Evolutionary conservation across 2,797 vertebrate species (phyloP), one percentile per base, ranked within the genome.

Genomic region (Delichon dasypus): DNA sequence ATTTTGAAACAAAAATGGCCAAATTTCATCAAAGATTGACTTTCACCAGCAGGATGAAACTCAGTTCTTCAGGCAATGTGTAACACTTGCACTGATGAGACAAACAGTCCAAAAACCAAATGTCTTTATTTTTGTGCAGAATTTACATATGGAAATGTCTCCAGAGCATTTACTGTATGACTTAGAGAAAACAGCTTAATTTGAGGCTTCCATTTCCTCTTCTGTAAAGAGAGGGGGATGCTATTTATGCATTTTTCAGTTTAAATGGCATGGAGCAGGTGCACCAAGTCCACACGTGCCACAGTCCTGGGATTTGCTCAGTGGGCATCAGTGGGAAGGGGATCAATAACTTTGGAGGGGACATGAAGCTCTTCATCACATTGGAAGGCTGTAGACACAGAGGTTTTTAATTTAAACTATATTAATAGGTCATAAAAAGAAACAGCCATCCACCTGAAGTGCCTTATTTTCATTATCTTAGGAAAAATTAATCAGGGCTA

Each of bases 201-300:
- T 78, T 90, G 53, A 36, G 45, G 32, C 29, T 94, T 62, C 85
- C 48, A 51, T 94, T 96, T 96, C 95, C 93, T 95, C 94, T 95
- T 96, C 85, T 90, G 34, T 50, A 85, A 85, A 93, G 55, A 1
- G 7, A n/a, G 32, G 4, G 11, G 60, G 34, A 57, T 91, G 64
- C 29, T 96, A 82, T 93, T 96, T 93, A 50, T 93, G 26, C 20
- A 44, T 81, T 94, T 96, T 88, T 94, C 93, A 36, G 88, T 93
- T 95, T 64, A 84, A 91, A 60, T 20, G 50, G 6, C n/a, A 27
- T 14, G 20, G 51, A 75, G 40, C 93, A 95, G 91, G 90, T 95
- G 91, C 92, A 85, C 6, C 17, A 25, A 75, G 32, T 7, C 57
- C 5, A 6, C 40, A 61, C 0, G 0, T 27, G 5, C 53, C 73